These are phyloP conservation scores for Hydrochoerus hydrochaeris DNA, from an alignment of 2,113 vertebrate genomes.

Conservation along the genomic window DNA sequence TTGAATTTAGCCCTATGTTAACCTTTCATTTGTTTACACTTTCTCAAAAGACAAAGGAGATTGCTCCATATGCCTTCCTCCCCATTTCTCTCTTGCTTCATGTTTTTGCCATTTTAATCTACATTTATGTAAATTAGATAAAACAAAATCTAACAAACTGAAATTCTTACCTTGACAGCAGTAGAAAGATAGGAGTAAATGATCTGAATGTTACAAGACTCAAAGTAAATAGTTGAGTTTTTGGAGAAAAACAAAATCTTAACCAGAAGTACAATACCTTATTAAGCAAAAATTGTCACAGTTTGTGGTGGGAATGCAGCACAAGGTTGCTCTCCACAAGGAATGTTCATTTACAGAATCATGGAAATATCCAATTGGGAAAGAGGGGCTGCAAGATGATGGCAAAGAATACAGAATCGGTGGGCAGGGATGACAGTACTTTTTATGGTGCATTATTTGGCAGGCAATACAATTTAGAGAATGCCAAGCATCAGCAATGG, in stretches of 20 bases:
- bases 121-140: neutral
- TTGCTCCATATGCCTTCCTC: neutral
- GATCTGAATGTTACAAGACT: constrained; percentile 16
- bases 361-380: neutral
- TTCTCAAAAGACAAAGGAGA: neutral
- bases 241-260: neutral
- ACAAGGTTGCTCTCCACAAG: neutral
- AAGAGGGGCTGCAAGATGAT: accelerated
- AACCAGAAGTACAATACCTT: neutral
- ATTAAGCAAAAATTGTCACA: neutral
- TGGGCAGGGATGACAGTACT: neutral
- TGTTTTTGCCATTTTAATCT: neutral
- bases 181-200: neutral
- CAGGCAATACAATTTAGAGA: neutral
- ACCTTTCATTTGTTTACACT: neutral
- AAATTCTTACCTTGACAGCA: neutral
- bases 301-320: neutral
- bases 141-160: neutral
- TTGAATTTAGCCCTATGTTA: neutral
- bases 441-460: neutral
- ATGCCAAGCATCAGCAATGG: neutral
- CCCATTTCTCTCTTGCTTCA: neutral
- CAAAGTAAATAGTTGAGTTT: constrained; percentile 39
- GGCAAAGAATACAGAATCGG: neutral
- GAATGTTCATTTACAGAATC: neutral